These are phyloP conservation scores for Calliphora vomitoria DNA, from an alignment of 2,888 invertebrate species.

Conservation along the genomic window DNA sequence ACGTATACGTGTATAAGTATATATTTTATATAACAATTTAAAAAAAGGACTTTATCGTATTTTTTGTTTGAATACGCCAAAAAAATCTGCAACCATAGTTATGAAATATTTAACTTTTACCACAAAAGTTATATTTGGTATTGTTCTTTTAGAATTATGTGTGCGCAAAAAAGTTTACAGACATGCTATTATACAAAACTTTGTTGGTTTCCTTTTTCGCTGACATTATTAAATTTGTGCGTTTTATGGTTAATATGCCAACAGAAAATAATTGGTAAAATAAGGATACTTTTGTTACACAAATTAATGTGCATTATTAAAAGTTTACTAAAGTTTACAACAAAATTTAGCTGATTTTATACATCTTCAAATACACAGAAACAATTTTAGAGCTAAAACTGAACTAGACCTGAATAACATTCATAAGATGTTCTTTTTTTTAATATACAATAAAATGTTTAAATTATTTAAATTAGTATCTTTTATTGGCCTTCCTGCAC, in stretches of 20 bases:
- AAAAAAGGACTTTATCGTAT: no score
- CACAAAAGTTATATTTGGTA: conserved; percentile 26
- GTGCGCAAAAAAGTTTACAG: conserved; percentile 35
- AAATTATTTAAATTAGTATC: no score
- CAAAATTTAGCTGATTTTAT: no score
- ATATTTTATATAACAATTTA: no score
- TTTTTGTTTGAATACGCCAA: background rate
- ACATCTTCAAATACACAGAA: no score
- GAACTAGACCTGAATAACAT: no score
- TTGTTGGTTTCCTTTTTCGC: conserved; percentile 1
- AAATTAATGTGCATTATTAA: background rate
- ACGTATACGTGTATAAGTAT: no score
- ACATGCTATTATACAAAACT: background rate
- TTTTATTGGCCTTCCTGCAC: background rate
- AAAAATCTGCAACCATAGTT: background rate
- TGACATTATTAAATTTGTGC: background rate
- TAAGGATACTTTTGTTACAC: background rate
- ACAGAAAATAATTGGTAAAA: background rate
- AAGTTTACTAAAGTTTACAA: background rate
- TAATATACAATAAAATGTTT: no score
- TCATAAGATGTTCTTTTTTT: no score
- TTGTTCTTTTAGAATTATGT: conserved; percentile 16
- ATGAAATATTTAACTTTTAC: conserved; percentile 22
- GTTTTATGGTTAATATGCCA: background rate
- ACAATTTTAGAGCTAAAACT: no score